A percentile compares a stretch with the other conserved stretches of the same genome.
Evolutionary conservation across 2,888 invertebrate species (phyloP).

Genomic region (Sphinx pinastri): DNA sequence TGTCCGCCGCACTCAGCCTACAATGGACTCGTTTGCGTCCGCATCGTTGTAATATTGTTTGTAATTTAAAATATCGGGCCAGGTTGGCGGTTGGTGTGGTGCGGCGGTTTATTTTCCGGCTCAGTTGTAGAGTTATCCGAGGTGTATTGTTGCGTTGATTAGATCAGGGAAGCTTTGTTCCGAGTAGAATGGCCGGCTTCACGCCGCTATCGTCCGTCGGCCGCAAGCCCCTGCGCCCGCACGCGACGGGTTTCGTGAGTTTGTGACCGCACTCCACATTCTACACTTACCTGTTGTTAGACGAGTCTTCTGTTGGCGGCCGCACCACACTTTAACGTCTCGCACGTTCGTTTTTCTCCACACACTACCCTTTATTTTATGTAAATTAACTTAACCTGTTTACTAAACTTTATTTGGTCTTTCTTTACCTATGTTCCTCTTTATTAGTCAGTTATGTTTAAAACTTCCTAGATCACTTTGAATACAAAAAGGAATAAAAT

Average conservation of each 20-base stretch:
- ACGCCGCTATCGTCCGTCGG: conserved; percentile 64
- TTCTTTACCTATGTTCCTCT: no score
- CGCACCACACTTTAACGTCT: conserved; percentile 2
- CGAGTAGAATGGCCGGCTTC: conserved; percentile 64
- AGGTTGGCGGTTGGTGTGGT: conserved; percentile 61
- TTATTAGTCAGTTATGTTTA: no score
- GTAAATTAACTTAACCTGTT: background rate
- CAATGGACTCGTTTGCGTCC: conserved; percentile 77
- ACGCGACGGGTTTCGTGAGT: conserved; percentile 60
- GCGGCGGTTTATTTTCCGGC: conserved; percentile 68
- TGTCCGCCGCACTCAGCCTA: conserved; percentile 73
- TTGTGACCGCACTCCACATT: conserved; percentile 45
- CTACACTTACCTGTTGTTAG: conserved; percentile 21
- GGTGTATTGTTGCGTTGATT: conserved; percentile 81
- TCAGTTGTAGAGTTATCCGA: conserved; percentile 71
- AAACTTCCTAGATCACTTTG: no score
- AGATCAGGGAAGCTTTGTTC: conserved; percentile 79
- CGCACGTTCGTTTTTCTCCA: background rate
- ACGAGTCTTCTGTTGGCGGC: conserved; percentile 6
- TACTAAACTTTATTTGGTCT: background rate
- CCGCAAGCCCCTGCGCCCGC: conserved; percentile 64
- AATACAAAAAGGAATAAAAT: background rate
- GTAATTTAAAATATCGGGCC: conserved; percentile 79
- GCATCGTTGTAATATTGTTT: conserved; percentile 75
- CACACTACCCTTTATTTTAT: background rate